phyloP scores from a whole-genome alignment of 2,797 vertebrate genomes.

The Rhinella marina region DNA sequence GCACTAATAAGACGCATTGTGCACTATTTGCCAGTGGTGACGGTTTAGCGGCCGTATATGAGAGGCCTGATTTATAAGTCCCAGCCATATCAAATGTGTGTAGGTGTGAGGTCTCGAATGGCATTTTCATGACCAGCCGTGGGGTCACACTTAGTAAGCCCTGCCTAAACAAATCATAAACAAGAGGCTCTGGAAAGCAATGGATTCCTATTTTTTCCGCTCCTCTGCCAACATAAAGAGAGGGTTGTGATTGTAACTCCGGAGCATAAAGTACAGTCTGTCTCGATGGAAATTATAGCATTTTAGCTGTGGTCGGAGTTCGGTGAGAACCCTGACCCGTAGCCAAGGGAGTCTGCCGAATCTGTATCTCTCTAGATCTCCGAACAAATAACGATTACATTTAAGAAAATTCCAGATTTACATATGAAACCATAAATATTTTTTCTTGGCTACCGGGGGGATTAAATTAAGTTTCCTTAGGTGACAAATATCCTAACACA shows the following conservation, averaged over 20 bases:
- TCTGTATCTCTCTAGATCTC: conserved; percentile 65
- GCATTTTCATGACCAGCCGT: conserved; percentile 42
- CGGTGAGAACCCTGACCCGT: conserved; percentile 64
- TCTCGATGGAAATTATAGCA: conserved; percentile 67
- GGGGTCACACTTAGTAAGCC: conserved; percentile 34
- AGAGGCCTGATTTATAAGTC: conserved; percentile 33
- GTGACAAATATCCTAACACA: conserved; percentile 43
- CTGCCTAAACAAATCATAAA: conserved; percentile 57
- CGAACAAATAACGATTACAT: conserved; percentile 64
- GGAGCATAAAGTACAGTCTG: conserved; percentile 67
- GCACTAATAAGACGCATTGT: conserved; percentile 24
- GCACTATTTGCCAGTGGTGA: neutral
- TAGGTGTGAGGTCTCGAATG: conserved; percentile 50
- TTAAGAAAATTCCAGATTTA: conserved; percentile 64
- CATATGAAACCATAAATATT: conserved; percentile 64
- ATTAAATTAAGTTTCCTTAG: conserved; percentile 59
- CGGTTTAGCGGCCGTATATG: neutral
- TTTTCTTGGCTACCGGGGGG: conserved; percentile 56
- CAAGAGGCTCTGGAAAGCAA: conserved; percentile 61
- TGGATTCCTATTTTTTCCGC: conserved; percentile 60
- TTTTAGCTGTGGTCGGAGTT: conserved; percentile 68
- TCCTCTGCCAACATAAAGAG: conserved; percentile 66
- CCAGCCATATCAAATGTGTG: conserved; percentile 17
- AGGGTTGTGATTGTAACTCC: conserved; percentile 67
- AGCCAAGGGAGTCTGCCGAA: conserved; percentile 65